These are phyloP conservation scores for Galagoides demidoff DNA, from an alignment of 2,797 vertebrate species.

Conservation along the genomic window DNA sequence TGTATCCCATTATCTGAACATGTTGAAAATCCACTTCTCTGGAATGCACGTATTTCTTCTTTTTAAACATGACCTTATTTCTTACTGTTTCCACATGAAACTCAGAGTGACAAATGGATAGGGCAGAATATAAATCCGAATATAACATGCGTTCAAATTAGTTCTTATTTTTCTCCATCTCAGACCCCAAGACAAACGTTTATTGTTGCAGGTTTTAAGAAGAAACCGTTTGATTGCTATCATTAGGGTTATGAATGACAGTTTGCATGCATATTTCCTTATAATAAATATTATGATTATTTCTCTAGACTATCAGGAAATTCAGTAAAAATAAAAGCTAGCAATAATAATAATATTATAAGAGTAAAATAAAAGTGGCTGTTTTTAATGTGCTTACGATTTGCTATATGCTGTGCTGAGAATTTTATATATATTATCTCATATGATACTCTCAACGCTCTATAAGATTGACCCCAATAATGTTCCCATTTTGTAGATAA, in stretches of 20 bases:
- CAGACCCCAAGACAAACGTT: background rate
- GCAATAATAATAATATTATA: background rate
- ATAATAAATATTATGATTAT: background rate
- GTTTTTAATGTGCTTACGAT: background rate
- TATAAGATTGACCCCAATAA: background rate
- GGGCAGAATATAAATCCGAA: background rate
- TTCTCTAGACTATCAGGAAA: background rate
- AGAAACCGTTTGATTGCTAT: background rate
- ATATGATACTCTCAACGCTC: background rate
- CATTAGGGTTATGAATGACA: background rate
- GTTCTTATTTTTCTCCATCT: background rate
- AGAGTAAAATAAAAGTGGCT: background rate
- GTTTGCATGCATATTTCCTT: background rate
- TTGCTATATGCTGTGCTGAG: accelerated
- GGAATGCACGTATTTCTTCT: background rate
- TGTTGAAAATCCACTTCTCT: background rate
- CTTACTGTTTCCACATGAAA: background rate
- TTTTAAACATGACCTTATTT: background rate
- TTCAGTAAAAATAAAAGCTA: background rate
- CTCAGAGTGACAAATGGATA: background rate
- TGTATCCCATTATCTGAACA: background rate
- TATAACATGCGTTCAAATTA: background rate
- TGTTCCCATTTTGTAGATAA: background rate
- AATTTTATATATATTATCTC: background rate
- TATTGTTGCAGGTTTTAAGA: background rate